phyloP scores from a whole-genome alignment of 1,140 invertebrate species.

The Probaryconus sp. region DNA sequence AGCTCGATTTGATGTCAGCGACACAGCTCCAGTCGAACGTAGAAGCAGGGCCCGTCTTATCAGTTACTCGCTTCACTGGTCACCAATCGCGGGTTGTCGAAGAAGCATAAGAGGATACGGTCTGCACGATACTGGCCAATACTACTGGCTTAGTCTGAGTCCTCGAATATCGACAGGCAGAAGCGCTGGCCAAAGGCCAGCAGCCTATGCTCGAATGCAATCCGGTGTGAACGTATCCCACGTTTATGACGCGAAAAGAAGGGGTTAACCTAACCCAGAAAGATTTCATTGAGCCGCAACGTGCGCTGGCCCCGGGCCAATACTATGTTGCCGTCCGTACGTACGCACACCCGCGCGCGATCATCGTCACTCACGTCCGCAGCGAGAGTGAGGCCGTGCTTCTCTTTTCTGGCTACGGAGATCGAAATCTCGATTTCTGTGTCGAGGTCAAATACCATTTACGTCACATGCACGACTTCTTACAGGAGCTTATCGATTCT shows the following conservation, averaged over 20 bases:
- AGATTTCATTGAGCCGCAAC: constrained; percentile 77
- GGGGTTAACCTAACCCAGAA: constrained; percentile 74
- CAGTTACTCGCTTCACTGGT: constrained; percentile 45
- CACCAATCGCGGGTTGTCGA: constrained; percentile 42
- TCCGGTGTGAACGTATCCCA: constrained; percentile 72
- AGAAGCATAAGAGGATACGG: constrained; percentile 41
- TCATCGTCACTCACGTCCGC: constrained; percentile 57
- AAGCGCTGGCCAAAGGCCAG: constrained; percentile 65
- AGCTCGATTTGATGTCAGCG: constrained; percentile 35
- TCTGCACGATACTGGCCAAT: constrained; percentile 69
- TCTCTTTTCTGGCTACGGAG: constrained; percentile 39
- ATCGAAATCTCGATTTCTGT: constrained; percentile 61
- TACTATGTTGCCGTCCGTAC: constrained; percentile 68
- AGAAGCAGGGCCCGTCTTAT: constrained; percentile 45
- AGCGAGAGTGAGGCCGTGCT: constrained; percentile 38
- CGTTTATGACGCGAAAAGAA: constrained; percentile 70
- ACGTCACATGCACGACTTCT: constrained; percentile 29
- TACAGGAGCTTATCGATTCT: constrained; percentile 20
- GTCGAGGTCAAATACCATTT: constrained; percentile 53
- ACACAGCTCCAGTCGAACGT: constrained; percentile 22
- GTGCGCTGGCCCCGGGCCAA: constrained; percentile 73
- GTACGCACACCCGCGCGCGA: constrained; percentile 63
- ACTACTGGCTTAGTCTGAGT: constrained; percentile 65
- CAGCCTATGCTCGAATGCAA: constrained; percentile 52
- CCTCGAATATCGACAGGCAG: constrained; percentile 50